Evolutionary conservation across 1,140 invertebrate genomes (phyloP).

Genomic region (Zaprionus nigranus): DNA sequence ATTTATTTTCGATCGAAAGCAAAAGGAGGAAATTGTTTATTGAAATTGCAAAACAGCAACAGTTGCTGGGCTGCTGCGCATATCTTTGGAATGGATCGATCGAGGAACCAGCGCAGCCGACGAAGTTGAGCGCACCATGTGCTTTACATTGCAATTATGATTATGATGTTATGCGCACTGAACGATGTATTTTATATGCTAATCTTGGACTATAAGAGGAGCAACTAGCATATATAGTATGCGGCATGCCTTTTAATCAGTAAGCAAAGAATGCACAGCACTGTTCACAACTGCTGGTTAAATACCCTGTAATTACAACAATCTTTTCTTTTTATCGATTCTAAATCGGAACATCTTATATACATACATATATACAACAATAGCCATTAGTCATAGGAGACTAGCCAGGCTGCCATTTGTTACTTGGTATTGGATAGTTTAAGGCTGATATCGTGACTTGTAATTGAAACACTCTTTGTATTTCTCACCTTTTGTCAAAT

Average conservation of each 20-base stretch:
- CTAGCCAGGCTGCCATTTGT: too few relatives aligned
- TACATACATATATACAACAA: too few relatives aligned
- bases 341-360: too few relatives aligned
- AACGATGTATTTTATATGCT: background rate
- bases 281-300: too few relatives aligned
- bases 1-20: slow-evolving; percentile 51
- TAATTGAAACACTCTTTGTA: background rate
- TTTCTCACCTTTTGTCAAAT: too few relatives aligned
- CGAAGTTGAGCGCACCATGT: background rate
- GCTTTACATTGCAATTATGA: background rate
- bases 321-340: too few relatives aligned
- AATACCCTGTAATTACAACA: background rate
- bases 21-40: slow-evolving; percentile 52
- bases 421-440: too few relatives aligned
- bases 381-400: too few relatives aligned
- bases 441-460: too few relatives aligned
- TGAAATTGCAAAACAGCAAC: slow-evolving; percentile 37
- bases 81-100: background rate
- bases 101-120: background rate
- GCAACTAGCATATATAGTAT: background rate
- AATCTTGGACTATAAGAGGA: background rate
- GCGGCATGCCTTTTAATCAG: too few relatives aligned
- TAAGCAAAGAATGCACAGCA: too few relatives aligned
- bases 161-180: background rate
- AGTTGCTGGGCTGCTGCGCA: background rate